These are phyloP conservation scores for Berghia stephanieae DNA, from an alignment of 1,140 invertebrate species.

Conservation along the genomic window DNA sequence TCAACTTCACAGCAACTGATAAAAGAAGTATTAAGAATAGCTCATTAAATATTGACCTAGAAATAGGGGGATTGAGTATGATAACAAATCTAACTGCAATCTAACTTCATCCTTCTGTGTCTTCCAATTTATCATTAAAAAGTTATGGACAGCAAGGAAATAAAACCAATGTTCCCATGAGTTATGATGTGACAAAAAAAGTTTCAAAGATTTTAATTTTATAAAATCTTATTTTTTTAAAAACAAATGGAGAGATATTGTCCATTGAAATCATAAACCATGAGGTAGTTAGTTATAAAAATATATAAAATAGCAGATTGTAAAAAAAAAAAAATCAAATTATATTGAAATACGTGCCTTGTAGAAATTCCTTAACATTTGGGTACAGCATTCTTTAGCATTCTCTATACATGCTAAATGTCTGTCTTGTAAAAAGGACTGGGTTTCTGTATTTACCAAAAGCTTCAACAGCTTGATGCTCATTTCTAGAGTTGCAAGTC, in stretches of 20 bases:
- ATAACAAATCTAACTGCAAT: neutral
- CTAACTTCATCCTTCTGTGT: neutral
- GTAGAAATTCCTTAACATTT: constrained; percentile 89
- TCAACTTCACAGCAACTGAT: neutral
- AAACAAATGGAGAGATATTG: too few relatives aligned
- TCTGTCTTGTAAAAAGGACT: constrained; percentile 72
- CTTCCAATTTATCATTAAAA: too few relatives aligned
- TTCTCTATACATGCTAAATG: constrained; percentile 79
- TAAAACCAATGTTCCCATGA: too few relatives aligned
- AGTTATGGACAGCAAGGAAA: too few relatives aligned
- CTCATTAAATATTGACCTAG: neutral
- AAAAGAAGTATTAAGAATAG: neutral
- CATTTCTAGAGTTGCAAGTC: constrained; percentile 91
- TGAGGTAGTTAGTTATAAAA: too few relatives aligned
- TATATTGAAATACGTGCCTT: constrained; percentile 71
- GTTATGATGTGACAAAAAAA: too few relatives aligned
- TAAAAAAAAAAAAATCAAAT: neutral
- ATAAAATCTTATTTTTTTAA: neutral
- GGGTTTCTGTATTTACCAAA: constrained; percentile 68
- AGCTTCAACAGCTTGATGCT: constrained; percentile 79
- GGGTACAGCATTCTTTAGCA: constrained; percentile 85
- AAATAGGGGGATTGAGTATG: neutral
- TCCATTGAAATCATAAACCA: too few relatives aligned
- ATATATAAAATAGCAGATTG: too few relatives aligned
- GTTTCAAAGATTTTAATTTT: neutral